Base-by-base conservation (phyloP, 1,140 invertebrate genomes). In the Drosophila lacteicornis region DNA sequence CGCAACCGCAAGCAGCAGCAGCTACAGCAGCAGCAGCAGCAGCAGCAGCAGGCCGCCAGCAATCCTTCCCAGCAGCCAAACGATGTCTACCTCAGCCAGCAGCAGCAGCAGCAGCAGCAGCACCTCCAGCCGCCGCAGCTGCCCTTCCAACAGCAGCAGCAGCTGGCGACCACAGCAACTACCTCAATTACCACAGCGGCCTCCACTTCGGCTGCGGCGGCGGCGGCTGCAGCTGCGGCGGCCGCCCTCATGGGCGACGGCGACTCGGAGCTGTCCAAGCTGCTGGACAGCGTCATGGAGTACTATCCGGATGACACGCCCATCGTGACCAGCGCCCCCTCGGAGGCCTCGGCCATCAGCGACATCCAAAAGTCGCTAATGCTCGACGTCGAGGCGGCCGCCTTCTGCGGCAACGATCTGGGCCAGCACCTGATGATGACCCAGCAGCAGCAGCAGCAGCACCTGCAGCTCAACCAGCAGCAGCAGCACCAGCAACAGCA, bases 351-450 rank as follows among this genome's bases (percentile, higher is more conserved):
- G 93, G 97, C 97, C 17, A 98, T 99, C 58, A 97, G 96, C 87
- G 97, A 95, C 11, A 99, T 99, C 86, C 97, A 98, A 84, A 96
- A 97, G 92, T 97, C 97, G 86, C 94, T 99, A 65, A 98, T 98
- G 97, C 74, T 85, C 8, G 96, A 96, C 80, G 96, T 94, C 80
- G 96, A 95, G 85, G 94, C 95, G 80, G 95, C 95, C 80, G 94
- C 94, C 40, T 94, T 94, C 22, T 25, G 22, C 79, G 95, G 95
- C 56, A 96, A 96, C 92, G 94, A 95, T 12, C 94, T 93, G 36
- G 61, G 42, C 55, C 80, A 78, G 60, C 88, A 80, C 15, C 27
- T 79, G 50, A 57, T 80, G 45, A 79, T 88, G 74, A 86, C 92
- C 36, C 91, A 93, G 51, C 88, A 93, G 70, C 93, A 93, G 51